These are phyloP conservation scores for Otis tarda DNA, from an alignment of 2,113 vertebrate genomes.

Conservation along the genomic window DNA sequence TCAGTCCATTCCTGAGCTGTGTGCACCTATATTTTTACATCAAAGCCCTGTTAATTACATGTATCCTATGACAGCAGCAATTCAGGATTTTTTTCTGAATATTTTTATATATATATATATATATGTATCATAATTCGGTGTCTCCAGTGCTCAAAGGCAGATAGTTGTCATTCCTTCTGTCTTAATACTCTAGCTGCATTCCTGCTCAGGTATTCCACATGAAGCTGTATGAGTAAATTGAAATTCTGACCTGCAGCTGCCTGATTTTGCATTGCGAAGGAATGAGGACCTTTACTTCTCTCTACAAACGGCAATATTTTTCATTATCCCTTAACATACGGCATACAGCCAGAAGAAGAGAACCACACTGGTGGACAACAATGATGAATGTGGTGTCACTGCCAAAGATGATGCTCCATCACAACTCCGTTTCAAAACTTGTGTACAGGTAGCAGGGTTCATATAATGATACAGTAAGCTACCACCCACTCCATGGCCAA, in stretches of 20 bases:
- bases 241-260: conserved; percentile 66
- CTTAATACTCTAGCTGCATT: background rate
- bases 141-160: conserved; percentile 9
- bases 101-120: background rate
- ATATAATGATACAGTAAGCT: background rate
- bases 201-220: conserved; percentile 70
- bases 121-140: background rate
- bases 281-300: background rate
- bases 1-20: background rate
- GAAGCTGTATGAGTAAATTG: conserved; percentile 48
- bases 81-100: background rate
- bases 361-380: background rate
- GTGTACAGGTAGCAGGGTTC: background rate
- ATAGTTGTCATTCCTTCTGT: conserved; percentile 33
- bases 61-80: background rate
- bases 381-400: background rate
- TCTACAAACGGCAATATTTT: conserved; percentile 24
- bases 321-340: background rate
- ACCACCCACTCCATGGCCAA: background rate
- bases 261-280: conserved; percentile 68
- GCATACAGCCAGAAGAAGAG: background rate
- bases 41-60: background rate
- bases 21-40: background rate
- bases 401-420: background rate
- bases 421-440: background rate